Percentiles rank a stretch among this genome's conserved stretches.
These are phyloP conservation scores for Brachylomia viminalis DNA, from an alignment of 2,888 invertebrate species.

Conservation along the genomic window DNA sequence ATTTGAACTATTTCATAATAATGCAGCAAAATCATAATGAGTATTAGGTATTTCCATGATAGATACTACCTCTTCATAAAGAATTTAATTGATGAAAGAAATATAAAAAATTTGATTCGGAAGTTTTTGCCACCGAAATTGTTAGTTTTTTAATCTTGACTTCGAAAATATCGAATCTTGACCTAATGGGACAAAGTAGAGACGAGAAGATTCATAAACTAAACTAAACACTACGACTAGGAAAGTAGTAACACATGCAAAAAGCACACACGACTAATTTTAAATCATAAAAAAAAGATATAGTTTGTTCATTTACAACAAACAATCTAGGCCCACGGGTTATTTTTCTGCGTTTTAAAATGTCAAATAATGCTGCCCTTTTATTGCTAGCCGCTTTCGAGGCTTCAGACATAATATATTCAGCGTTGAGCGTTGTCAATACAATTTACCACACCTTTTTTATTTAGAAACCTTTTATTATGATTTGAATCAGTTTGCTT, in stretches of 20 bases:
- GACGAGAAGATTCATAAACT: not conserved
- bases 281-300: not conserved
- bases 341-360: not conserved
- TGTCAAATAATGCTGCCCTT: not conserved
- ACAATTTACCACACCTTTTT: slow-evolving; percentile 16
- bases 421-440: not conserved
- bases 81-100: not conserved
- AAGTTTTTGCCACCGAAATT: no score
- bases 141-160: no score
- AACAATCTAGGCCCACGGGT: not conserved
- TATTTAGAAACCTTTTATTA: slow-evolving; percentile 32
- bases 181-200: not conserved
- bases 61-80: not conserved
- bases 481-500: slow-evolving; percentile 19
- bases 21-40: not conserved
- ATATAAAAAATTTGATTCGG: not conserved
- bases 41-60: not conserved
- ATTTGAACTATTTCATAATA: not conserved
- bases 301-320: not conserved
- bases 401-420: not conserved
- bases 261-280: not conserved
- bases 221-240: no score
- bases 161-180: not conserved
- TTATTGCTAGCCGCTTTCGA: not conserved
- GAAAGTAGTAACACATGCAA: not conserved